Base-by-base conservation (phyloP, 1,140 invertebrate genomes). In the Aphelenchoides besseyi region DNA sequence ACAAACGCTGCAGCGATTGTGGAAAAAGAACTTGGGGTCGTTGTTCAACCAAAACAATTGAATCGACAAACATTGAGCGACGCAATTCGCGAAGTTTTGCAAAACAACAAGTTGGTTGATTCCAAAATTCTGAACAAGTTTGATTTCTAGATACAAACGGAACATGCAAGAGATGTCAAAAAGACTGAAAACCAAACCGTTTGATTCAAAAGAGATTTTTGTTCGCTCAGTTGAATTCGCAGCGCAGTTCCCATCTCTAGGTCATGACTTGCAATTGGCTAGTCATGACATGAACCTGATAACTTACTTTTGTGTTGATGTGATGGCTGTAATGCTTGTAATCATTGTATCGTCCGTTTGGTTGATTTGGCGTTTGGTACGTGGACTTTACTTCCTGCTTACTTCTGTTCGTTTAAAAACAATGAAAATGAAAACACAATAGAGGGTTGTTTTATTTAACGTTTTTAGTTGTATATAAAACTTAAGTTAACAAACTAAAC, bases 1-100 rank as follows among this genome's bases (percentile, higher is more conserved):
- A 55, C 35, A 32, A 78, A 78, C 29, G 32, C 57, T n/a, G 69
- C 29, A 16, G 30, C 30, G 12, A 52, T 52, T 29, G 12, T 41
- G 36, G 28, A 48, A 41, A 70, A 70, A 37, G 69, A 59, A 8
- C 16, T 70, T 16, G 69, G 66, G 28, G 57, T 70, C 16, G 3
- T 26, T 26, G 3, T 70, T 18, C 18, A 64, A n/a, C 30, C 30
- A 41, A 35, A 28, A 2, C 29, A 70, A n/a, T 26, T 70, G 2
- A 70, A 41, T 28, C 30, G 23, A 37, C 8, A 67, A 37, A 70
- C 16, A 16, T 33, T 70, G 1, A 18, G 18, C 23, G 23, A 70
- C 16, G 69, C 69, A 3, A 18, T 70, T 2, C 16, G 41, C 3
- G 36, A 70, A 36, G 57, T 70, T 26, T 28, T 70, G 28, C 16